A percentile compares a stretch with the other conserved stretches of the same genome.
Evolutionary conservation across 2,113 vertebrate species (phyloP).

Genomic region (Seriola quinqueradiata): DNA sequence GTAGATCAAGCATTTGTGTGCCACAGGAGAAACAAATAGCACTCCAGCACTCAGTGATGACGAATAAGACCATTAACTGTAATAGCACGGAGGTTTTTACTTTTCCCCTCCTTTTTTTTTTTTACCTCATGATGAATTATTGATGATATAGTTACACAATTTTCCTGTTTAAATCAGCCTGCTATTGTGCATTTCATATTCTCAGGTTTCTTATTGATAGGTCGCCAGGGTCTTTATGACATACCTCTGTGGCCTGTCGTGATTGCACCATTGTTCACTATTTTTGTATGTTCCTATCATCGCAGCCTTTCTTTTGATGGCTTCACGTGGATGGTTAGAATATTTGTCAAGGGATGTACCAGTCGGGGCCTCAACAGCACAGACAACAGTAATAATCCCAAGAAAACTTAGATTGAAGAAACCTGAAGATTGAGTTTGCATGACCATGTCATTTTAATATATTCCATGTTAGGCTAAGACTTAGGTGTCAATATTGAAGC

Average conservation of each 20-base stretch:
- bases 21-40: constrained; percentile 56
- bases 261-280: neutral
- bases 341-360: neutral
- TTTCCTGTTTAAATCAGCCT: constrained; percentile 35
- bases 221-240: constrained; percentile 3
- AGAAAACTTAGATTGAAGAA: constrained; percentile 14
- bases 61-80: constrained; percentile 47
- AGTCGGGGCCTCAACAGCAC: neutral
- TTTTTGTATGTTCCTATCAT: neutral
- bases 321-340: constrained; percentile 1
- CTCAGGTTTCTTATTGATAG: constrained; percentile 20
- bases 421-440: constrained; percentile 25
- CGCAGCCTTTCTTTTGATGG: neutral
- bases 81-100: constrained; percentile 26
- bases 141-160: constrained; percentile 29
- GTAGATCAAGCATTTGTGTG: constrained; percentile 52
- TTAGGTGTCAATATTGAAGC: constrained; percentile 34
- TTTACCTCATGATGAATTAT: constrained; percentile 46
- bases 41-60: constrained; percentile 47
- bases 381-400: neutral
- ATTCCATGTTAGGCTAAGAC: constrained; percentile 32
- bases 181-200: constrained; percentile 10
- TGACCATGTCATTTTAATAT: constrained; percentile 24
- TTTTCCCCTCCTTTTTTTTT: constrained; percentile 14
- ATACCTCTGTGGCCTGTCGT: neutral